phyloP scores from a whole-genome alignment of 2,888 invertebrate species.

The Clunio marinus region DNA sequence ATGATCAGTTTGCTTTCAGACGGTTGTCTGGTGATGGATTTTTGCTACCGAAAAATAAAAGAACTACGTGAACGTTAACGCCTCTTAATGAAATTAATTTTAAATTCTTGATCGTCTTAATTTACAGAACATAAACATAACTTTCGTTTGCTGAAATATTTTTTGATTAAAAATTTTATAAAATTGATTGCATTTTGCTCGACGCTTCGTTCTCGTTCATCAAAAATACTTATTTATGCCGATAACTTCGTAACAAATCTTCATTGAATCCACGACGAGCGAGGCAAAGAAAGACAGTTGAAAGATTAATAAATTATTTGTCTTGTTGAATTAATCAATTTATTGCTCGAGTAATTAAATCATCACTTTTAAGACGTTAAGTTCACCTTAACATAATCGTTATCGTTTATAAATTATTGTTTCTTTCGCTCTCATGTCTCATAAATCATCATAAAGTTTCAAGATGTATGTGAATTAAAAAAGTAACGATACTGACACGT shows the following conservation, averaged over 20 bases:
- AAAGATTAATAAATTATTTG: conserved; percentile 39
- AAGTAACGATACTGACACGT: background rate
- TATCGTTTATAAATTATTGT: conserved; percentile 35
- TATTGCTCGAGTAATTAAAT: conserved; percentile 35
- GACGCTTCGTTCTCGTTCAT: background rate
- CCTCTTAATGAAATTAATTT: conserved; percentile 38
- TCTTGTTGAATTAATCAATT: conserved; percentile 33
- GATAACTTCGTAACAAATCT: background rate
- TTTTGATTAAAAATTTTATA: background rate
- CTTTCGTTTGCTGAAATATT: background rate
- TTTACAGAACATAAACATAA: too few relatives aligned
- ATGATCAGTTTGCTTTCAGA: background rate
- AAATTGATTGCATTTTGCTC: background rate
- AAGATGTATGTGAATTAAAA: background rate
- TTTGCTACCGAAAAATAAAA: conserved; percentile 40
- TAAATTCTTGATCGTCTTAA: background rate
- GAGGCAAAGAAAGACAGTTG: background rate
- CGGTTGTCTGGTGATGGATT: conserved; percentile 3
- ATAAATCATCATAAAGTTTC: conserved; percentile 27
- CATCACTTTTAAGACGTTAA: conserved; percentile 35
- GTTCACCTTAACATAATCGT: conserved; percentile 30
- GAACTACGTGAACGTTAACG: conserved; percentile 40
- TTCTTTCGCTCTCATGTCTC: conserved; percentile 9
- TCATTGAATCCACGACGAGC: background rate
- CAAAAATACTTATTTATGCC: background rate